Base-by-base conservation (phyloP, 2,113 vertebrate species). In the Apodemus speciosus region DNA sequence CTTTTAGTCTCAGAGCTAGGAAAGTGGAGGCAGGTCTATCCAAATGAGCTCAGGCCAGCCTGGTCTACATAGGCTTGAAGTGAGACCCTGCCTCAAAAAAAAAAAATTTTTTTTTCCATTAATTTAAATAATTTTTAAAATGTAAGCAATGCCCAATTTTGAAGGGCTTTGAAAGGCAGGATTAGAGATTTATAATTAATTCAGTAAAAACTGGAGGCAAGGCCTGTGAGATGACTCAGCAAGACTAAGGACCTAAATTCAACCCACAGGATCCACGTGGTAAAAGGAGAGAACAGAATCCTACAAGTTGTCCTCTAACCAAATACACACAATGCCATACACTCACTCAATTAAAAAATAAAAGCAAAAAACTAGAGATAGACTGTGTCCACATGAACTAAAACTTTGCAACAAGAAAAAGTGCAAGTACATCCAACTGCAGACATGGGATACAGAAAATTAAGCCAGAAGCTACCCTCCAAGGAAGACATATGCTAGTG, bases 401-500 rank as follows among this genome's bases (percentile, higher is more conserved):
- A 23, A 43, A 60, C 77, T 58, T 23, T 72, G 51, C 77, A 85
- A 75, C 3, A 32, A 75, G 43, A 38, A 13, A 73, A 71, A 85
- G 40, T 38, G 2, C 6, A 91, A 32, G 35, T 73, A 51, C 43
- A 60, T 40, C 20, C 38, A 60, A 16, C 40, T 64, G 7, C 38
- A 81, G 64, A 51, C 43, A 51, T 5, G 10, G 56, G 25, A 68
- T 43, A 14, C 27, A 68, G 62, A 81, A 66, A 40, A 25, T 49
- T 69, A 91, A 73, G 76, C 30, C 32, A 76, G 18, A 85, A 85
- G 20, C 21, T 18, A 32, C 30, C 35, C 20, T 11, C 27, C 53
- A 20, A 99, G 99, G 93, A 98, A 99, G 98, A 0, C 98, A 99
- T 10, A 99, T 98, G 92, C 95, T 99, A 95, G 98, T 98, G 97